phyloP scores from a whole-genome alignment of 1,140 invertebrate genomes.

The Cheumatopsyche charites region DNA sequence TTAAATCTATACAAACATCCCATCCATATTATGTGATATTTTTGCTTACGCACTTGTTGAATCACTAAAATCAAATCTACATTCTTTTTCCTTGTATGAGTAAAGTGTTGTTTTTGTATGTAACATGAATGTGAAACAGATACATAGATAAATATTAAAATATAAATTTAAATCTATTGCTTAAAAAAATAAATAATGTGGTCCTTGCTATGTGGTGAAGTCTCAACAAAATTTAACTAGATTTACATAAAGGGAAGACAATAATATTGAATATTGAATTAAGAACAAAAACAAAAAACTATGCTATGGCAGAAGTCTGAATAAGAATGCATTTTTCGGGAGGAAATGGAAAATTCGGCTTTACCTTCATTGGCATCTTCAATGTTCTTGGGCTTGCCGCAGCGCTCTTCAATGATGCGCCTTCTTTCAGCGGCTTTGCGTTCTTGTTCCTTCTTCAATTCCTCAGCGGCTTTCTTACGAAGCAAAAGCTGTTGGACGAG shows the following conservation, averaged over 20 bases:
- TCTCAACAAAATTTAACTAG: neutral
- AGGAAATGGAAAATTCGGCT: slow-evolving; percentile 40
- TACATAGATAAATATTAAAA: neutral
- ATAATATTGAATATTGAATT: neutral
- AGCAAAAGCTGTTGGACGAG: slow-evolving; percentile 77
- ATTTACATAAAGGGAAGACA: neutral
- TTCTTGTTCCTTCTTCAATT: slow-evolving; percentile 99
- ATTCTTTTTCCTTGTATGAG: slow-evolving; percentile 8
- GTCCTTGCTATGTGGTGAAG: slow-evolving; percentile 1
- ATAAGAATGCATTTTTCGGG: neutral
- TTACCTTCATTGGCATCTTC: slow-evolving; percentile 93
- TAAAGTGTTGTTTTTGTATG: slow-evolving; percentile 10
- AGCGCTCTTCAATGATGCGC: slow-evolving; percentile 94
- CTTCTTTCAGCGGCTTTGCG: slow-evolving; percentile 97
- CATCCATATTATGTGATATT: too few species aligned
- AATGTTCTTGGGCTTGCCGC: slow-evolving; percentile 87
- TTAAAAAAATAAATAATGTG: neutral
- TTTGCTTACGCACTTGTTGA: neutral
- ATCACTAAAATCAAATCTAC: neutral
- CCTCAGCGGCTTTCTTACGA: slow-evolving; percentile 99
- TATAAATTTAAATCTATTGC: neutral
- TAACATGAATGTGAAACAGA: neutral
- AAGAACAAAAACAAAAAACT: neutral
- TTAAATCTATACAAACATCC: neutral
- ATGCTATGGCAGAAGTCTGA: slow-evolving; percentile 29